These are phyloP conservation scores for Lophotriccus pileatus DNA, from an alignment of 2,797 vertebrate species.

Conservation along the genomic window DNA sequence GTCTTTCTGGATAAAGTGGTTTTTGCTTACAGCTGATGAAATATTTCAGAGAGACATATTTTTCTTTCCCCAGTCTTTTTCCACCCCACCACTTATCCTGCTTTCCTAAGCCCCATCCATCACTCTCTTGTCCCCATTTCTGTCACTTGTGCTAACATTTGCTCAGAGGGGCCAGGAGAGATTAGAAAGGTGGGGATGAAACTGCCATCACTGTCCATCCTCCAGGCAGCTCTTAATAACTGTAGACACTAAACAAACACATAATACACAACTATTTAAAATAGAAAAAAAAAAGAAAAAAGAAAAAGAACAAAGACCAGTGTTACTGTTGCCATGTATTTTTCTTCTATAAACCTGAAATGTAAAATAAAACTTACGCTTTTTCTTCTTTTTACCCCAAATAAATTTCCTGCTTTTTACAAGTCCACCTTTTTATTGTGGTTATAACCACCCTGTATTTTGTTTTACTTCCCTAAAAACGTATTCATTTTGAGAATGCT, in stretches of 20 bases:
- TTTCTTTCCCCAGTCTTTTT: neutral
- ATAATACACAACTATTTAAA: neutral
- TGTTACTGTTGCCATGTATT: neutral
- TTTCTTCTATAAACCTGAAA: neutral
- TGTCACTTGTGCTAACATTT: constrained; percentile 35
- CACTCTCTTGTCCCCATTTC: neutral
- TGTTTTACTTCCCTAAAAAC: neutral
- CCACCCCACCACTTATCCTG: neutral
- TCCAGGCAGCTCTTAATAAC: neutral
- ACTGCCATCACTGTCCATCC: neutral
- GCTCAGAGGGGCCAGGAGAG: neutral
- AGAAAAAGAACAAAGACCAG: neutral
- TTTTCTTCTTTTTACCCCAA: neutral
- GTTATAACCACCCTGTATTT: neutral
- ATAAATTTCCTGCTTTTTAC: neutral
- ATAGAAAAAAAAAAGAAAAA: no score
- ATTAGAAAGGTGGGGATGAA: neutral
- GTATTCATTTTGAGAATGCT: neutral
- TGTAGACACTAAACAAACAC: neutral
- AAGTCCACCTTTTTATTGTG: neutral
- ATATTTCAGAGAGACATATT: neutral
- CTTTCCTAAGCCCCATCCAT: neutral
- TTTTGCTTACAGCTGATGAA: neutral
- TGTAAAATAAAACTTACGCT: neutral
- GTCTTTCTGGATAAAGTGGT: neutral